These are phyloP conservation scores for Perithous albicinctus DNA, from an alignment of 2,888 invertebrate genomes.

Conservation along the genomic window DNA sequence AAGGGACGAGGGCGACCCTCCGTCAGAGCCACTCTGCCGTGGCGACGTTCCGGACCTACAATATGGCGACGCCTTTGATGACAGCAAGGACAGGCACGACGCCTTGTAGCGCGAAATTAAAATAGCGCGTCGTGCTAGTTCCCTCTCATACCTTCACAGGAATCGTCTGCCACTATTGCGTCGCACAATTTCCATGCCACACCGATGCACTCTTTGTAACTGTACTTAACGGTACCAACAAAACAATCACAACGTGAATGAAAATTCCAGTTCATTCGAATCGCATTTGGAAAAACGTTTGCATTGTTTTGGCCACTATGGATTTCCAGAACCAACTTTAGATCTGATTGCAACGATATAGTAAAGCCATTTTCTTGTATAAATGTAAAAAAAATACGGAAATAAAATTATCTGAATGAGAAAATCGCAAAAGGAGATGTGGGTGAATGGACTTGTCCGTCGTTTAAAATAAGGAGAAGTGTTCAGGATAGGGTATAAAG, in stretches of 20 bases:
- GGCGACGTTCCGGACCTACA: constrained; percentile 26
- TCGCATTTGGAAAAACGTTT: constrained; percentile 52
- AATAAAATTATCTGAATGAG: constrained; percentile 39
- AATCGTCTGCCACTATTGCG: not conserved
- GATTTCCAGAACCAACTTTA: not conserved
- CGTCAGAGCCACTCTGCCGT: constrained; percentile 27
- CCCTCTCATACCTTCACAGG: not conserved
- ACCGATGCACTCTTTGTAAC: not conserved
- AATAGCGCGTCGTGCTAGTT: constrained; percentile 10
- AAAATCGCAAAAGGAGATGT: constrained; percentile 13
- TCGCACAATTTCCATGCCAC: not conserved
- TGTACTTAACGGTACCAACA: not conserved
- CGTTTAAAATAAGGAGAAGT: not conserved
- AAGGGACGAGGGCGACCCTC: not conserved
- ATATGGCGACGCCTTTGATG: constrained; percentile 49
- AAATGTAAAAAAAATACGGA: constrained; percentile 11
- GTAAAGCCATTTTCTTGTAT: constrained; percentile 38
- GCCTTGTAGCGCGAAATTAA: constrained; percentile 51
- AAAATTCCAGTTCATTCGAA: constrained; percentile 43
- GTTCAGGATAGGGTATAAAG: not conserved
- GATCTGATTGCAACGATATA: not conserved
- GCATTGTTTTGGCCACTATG: constrained; percentile 21
- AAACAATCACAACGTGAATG: constrained; percentile 38
- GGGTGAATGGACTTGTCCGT: constrained; percentile 22
- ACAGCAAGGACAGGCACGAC: constrained; percentile 1